A percentile compares a stretch with the other conserved stretches of the same genome.
Evolutionary conservation across 2,797 vertebrate species (phyloP).

Genomic region (Merluccius polli): DNA sequence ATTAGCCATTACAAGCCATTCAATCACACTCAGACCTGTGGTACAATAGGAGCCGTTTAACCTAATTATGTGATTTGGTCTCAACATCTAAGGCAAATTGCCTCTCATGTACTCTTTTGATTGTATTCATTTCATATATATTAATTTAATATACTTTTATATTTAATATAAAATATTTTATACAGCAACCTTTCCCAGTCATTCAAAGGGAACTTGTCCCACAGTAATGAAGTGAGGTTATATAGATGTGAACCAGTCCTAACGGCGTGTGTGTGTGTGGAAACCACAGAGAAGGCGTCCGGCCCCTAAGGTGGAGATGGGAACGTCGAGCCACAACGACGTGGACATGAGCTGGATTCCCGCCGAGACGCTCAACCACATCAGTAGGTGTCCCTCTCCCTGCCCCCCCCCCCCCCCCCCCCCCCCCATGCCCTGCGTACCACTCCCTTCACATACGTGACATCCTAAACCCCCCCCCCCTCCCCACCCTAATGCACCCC

Average conservation of each 20-base stretch:
- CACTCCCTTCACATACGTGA: neutral
- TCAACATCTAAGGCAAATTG: neutral
- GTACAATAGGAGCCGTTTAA: neutral
- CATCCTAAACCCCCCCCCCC: too few relatives aligned
- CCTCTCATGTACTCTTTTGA: too few relatives aligned
- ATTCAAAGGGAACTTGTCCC: too few relatives aligned
- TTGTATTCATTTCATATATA: too few relatives aligned
- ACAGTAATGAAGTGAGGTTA: too few relatives aligned
- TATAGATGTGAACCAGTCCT: neutral
- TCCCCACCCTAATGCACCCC: neutral
- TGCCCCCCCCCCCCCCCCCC: neutral
- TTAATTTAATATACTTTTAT: too few relatives aligned
- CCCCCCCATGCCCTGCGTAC: too few relatives aligned
- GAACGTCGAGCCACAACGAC: conserved; percentile 91
- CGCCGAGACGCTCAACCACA: conserved; percentile 96
- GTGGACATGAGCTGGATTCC: conserved; percentile 99
- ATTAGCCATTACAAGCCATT: too few relatives aligned
- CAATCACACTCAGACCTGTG: too few relatives aligned
- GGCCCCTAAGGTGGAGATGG: conserved; percentile 90
- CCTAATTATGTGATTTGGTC: neutral
- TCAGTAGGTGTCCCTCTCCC: conserved; percentile 79
- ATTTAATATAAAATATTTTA: too few relatives aligned
- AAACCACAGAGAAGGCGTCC: conserved; percentile 85
- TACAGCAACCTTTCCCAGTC: too few relatives aligned
- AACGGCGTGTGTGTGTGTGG: neutral